Evolutionary conservation across 1,140 invertebrate genomes (phyloP), one percentile per base, ranked within the genome.

Genomic region (Vollenhovia emeryi): DNA sequence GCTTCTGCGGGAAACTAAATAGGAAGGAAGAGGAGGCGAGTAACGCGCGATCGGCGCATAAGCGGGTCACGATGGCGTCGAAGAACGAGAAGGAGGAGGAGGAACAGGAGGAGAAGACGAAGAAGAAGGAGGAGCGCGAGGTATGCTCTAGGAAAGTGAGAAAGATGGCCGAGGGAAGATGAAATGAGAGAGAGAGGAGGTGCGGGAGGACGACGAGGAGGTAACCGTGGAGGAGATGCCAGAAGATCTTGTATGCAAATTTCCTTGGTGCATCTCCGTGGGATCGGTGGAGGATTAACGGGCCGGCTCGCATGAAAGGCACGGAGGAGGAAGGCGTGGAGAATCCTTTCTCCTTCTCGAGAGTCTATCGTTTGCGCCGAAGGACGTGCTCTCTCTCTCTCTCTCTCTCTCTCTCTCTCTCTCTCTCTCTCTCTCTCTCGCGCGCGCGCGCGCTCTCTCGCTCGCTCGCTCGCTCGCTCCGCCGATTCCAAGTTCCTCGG

Each of bases 221-320:
- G 55, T 48, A 79, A 52, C 75, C 80, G 68, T 84, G 88, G 74
- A 82, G 85, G 91, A 94, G 93, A 94, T 93, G 92, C 91, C 92
- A 92, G 92, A 87, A 94, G 93, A 95, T 94, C 94, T 95, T 95
- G 94, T 95, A 95, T 95, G 94, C 94, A 95, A 95, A 95, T 95
- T 95, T 94, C 91, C 90, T 92, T 90, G 93, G 92, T 94, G 94
- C 94, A 95, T 94, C 94, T 94, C 92, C 94, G 93, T 95, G 94
- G 94, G 93, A 94, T 95, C 92, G 92, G 91, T 91, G 89, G 90
- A 95, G 94, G 94, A 94, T 95, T 95, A 94, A 95, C 94, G 93
- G 94, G 94, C 94, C 94, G 94, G 94, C 94, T 92, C 87, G 92
- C 92, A 93, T 94, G 94, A 95, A 95, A 95, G 93, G 86, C 89